Evolutionary conservation across 2,113 vertebrate species (phyloP).

Genomic region (Garra rufa): DNA sequence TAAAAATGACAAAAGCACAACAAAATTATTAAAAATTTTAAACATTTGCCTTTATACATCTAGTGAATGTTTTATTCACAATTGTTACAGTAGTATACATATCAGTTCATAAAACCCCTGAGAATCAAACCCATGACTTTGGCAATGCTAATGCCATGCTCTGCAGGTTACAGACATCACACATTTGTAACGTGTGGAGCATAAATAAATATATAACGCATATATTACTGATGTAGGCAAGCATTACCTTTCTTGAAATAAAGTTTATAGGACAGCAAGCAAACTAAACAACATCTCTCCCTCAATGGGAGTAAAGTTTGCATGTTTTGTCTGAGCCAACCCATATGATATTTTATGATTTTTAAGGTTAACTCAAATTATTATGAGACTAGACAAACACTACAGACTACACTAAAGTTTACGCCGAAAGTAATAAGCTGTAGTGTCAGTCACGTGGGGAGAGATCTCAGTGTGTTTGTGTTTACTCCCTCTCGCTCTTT

Average conservation of each 20-base stretch:
- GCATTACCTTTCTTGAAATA: conserved; percentile 1
- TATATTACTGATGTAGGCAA: neutral
- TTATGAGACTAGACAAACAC: neutral
- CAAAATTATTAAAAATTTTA: too few species aligned
- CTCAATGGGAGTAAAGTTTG: neutral
- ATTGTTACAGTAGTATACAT: neutral
- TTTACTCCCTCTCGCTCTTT: conserved; percentile 4
- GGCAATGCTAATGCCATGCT: neutral
- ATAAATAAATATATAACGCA: neutral
- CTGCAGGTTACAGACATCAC: conserved; percentile 12
- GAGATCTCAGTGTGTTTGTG: conserved; percentile 17
- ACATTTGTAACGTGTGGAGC: neutral
- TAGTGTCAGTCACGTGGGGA: neutral
- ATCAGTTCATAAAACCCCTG: neutral
- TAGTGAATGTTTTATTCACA: neutral
- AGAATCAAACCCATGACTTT: conserved; percentile 7
- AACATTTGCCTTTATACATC: neutral
- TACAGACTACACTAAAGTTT: neutral
- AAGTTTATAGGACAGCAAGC: neutral
- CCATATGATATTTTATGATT: neutral
- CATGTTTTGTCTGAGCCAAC: neutral
- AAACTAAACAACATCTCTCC: neutral
- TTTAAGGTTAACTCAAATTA: neutral
- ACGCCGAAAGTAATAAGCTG: neutral
- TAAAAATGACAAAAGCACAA: too few species aligned